Evolutionary conservation across 2,113 vertebrate genomes (phyloP).

Genomic region (Mus spicilegus): DNA sequence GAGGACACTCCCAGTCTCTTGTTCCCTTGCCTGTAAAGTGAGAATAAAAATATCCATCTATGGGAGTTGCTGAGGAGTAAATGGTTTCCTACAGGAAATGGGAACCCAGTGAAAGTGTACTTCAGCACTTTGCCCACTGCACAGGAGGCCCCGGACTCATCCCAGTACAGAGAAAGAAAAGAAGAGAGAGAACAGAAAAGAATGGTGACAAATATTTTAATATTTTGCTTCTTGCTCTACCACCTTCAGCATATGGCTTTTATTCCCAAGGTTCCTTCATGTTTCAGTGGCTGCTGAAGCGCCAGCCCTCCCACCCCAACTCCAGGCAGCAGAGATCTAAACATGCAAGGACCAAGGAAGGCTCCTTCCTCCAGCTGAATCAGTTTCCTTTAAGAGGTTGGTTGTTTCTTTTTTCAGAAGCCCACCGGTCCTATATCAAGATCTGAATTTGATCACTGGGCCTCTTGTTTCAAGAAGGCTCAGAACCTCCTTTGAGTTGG

Average conservation of each 20-base stretch:
- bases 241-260: neutral
- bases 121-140: neutral
- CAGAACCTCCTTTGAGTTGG: neutral
- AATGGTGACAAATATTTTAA: neutral
- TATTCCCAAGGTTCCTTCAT: neutral
- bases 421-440: neutral
- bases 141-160: neutral
- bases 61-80: neutral
- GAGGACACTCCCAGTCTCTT: neutral
- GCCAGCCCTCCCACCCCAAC: conserved; percentile 16
- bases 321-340: neutral
- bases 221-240: neutral
- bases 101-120: neutral
- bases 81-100: neutral
- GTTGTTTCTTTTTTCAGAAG: neutral
- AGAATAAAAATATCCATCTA: neutral
- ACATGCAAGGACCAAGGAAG: neutral
- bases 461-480: neutral
- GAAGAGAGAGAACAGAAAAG: neutral
- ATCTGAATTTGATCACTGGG: neutral
- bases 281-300: neutral
- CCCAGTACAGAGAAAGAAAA: neutral
- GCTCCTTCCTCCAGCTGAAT: neutral
- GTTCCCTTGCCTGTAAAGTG: neutral
- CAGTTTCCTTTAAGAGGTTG: neutral